A percentile compares a stretch with the other conserved stretches of the same genome.
Evolutionary conservation across 1,140 invertebrate genomes (phyloP).

Genomic region (Hypsibius dujardini): DNA sequence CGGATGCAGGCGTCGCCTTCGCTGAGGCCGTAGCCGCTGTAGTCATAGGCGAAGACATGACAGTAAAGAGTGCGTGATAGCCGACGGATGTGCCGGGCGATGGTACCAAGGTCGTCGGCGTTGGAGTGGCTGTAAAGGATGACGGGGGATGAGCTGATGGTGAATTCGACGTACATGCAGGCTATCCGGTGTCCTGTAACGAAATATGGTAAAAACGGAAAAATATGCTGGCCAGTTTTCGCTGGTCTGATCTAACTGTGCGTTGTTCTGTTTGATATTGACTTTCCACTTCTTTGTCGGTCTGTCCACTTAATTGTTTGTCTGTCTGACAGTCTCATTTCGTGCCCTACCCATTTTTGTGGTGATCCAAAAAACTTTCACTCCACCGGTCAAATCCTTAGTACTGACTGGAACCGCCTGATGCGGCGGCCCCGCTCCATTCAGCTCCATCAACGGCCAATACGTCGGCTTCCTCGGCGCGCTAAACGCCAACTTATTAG

Average conservation of each 20-base stretch:
- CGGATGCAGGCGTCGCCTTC: slow-evolving; percentile 34
- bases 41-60: slow-evolving; percentile 37
- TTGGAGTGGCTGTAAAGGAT: slow-evolving; percentile 37
- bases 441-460: not conserved
- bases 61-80: slow-evolving; percentile 27
- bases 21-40: slow-evolving; percentile 35
- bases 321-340: no score
- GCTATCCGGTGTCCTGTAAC: slow-evolving; percentile 28
- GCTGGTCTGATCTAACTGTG: no score
- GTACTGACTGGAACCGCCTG: not conserved
- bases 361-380: not conserved
- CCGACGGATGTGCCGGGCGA: slow-evolving; percentile 17
- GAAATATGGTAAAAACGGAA: no score
- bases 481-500: slow-evolving; percentile 1
- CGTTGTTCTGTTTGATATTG: no score
- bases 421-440: not conserved
- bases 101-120: slow-evolving; percentile 34
- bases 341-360: not conserved
- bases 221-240: no score
- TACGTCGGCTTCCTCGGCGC: not conserved
- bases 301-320: no score
- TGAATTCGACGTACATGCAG: slow-evolving; percentile 33
- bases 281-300: no score
- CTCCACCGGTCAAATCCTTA: not conserved
- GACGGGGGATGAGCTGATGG: slow-evolving; percentile 32